Percentiles rank a stretch among this genome's conserved stretches.
phyloP scores from a whole-genome alignment of 2,888 invertebrate species.

The Osedax frankpressi region DNA sequence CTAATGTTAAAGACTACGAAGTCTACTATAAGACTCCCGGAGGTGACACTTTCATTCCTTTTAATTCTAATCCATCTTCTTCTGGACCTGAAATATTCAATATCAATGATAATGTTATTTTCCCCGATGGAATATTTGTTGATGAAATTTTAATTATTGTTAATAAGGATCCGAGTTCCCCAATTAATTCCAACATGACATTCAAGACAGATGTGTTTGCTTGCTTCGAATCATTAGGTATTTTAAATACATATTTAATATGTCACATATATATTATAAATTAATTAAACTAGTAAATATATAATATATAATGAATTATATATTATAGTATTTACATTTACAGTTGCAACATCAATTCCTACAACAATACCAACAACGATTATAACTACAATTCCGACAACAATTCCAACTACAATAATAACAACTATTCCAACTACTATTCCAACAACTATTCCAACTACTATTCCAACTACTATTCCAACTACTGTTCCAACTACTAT shows the following conservation, averaged over 20 bases:
- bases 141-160: neutral
- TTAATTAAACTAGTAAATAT: too few relatives aligned
- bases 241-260: too few relatives aligned
- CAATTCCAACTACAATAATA: neutral
- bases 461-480: neutral
- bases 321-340: neutral
- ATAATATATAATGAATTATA: too few relatives aligned
- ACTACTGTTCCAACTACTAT: neutral
- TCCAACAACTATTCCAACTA: neutral
- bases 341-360: neutral
- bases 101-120: neutral
- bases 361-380: neutral
- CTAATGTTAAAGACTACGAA: slow-evolving; percentile 1
- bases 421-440: neutral
- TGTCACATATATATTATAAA: too few relatives aligned
- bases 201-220: too few relatives aligned
- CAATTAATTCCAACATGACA: too few relatives aligned
- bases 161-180: too few relatives aligned
- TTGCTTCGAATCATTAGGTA: too few relatives aligned
- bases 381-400: neutral
- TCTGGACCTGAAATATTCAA: neutral
- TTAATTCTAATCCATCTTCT: neutral
- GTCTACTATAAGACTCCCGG: neutral
- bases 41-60: neutral
- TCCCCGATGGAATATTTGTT: neutral